phyloP scores from a whole-genome alignment of 2,113 vertebrate genomes.

The Jacana jacana region DNA sequence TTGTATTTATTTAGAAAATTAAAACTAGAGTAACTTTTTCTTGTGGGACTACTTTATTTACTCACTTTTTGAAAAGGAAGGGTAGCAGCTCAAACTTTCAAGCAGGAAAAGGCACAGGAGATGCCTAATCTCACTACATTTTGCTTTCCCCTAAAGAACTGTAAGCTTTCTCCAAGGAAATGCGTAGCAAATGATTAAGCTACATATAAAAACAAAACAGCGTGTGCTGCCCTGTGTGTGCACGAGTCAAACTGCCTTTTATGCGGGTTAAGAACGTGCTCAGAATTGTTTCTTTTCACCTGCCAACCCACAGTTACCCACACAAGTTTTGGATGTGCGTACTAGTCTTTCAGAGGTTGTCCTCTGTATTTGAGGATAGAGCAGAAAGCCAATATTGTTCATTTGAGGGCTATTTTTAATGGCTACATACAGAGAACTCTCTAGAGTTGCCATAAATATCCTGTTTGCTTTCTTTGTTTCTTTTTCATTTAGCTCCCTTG shows the following conservation, averaged over 20 bases:
- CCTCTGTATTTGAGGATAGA: background rate
- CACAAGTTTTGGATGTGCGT: background rate
- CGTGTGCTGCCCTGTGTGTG: background rate
- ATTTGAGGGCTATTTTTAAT: constrained; percentile 45
- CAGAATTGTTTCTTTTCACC: constrained; percentile 28
- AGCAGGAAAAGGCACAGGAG: background rate
- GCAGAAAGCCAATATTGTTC: constrained; percentile 46
- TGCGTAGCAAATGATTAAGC: background rate
- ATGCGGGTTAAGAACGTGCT: background rate
- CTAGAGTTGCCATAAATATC: constrained; percentile 50
- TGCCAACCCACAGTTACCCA: background rate
- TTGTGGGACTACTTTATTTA: background rate
- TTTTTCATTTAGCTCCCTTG: constrained; percentile 40
- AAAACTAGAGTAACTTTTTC: background rate
- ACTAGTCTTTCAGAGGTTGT: background rate
- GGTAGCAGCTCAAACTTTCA: background rate
- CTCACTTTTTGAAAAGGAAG: background rate
- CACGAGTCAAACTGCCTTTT: background rate
- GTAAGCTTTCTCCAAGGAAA: background rate
- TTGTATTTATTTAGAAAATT: background rate
- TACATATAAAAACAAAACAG: background rate
- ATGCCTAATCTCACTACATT: background rate
- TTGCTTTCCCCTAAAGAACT: background rate
- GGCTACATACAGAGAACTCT: background rate
- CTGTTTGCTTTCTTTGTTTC: constrained; percentile 57